Evolutionary conservation across 2,888 invertebrate genomes (phyloP), one percentile per base, ranked within the genome.

Genomic region (Pristionchus japonicus): DNA sequence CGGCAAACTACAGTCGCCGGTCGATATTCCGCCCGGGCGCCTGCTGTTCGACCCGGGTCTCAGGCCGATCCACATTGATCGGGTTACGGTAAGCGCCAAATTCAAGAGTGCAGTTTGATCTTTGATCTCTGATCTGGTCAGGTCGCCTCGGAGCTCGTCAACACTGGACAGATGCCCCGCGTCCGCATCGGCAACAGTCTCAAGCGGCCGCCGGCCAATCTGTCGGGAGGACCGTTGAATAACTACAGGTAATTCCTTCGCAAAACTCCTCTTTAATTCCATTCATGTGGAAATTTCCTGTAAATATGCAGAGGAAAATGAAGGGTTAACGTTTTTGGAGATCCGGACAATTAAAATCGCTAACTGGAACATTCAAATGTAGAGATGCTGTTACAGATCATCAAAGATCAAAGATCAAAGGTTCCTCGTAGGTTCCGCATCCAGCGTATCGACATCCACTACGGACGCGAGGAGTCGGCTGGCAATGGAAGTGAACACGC

Each of bases 11-110:
- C 99, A 99, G 96, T 98, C 98, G 64, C 99, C 98, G 40, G 97
- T 99, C 94, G 97, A 99, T 96, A 96, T 99, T 94, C 98, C 98
- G 95, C 98, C 98, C 40, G 96, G 96, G 95, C 97, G 97, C 94
- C 96, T 99, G 92, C 96, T 98, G 92, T 98, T 97, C 96, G 98
- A 99, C 96, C 98, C 98, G 89, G 97, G 97, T 95, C 96, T 98
- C 94, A 96, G 97, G 93, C 96, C 97, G 94, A 96, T 98, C 94
- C 97, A 97, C 95, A 96, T 98, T 95, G 97, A 98, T 96, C 98
- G 98, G 95, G 97, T 97, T 96, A 96, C 97, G 96, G 98, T 97
- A 95, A 96, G 92, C 31, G 40, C 64, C 9, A 23, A 9, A n/a
- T 20, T 67, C 11, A 13, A 17, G 6, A 37, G 13, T 23, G 83